phyloP scores from a whole-genome alignment of 2,888 invertebrate genomes.

The Drosophila setosimentum region DNA sequence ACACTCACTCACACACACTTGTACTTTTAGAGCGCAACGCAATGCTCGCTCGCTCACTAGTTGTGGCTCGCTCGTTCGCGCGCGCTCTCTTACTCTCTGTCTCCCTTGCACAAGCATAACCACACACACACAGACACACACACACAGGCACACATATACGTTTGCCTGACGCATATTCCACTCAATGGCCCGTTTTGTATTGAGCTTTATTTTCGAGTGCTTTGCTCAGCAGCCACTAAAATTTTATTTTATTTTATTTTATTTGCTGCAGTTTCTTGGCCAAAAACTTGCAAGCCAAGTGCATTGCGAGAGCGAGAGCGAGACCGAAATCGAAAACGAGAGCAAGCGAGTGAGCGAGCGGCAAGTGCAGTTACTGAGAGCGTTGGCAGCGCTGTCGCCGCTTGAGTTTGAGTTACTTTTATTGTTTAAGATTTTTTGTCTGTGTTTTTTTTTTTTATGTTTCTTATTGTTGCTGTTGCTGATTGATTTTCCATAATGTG shows the following conservation, averaged over 20 bases:
- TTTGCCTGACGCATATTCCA: constrained; percentile 37
- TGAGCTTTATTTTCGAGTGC: constrained; percentile 72
- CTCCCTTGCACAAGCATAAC: constrained; percentile 24
- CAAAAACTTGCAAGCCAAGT: constrained; percentile 55
- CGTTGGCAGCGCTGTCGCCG: constrained; percentile 27
- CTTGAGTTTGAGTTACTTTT: constrained; percentile 42
- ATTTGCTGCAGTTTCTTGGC: constrained; percentile 63
- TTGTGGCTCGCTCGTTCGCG: constrained; percentile 24
- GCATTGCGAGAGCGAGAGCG: constrained; percentile 29
- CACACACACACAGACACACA: constrained; percentile 5
- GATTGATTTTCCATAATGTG: constrained; percentile 78
- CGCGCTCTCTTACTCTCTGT: constrained; percentile 14
- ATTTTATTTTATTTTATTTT: constrained; percentile 47
- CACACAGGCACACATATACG: constrained; percentile 12
- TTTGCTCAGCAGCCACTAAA: constrained; percentile 45
- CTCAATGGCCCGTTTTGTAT: constrained; percentile 74
- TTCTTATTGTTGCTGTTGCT: constrained; percentile 45
- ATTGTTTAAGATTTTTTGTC: constrained; percentile 28
- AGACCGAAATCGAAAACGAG: neutral
- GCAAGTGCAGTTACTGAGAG: constrained; percentile 14
- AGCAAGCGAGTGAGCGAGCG: neutral
- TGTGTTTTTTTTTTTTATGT: constrained; percentile 20
- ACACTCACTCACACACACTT: neutral
- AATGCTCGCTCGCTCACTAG: constrained; percentile 45
- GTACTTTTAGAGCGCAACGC: constrained; percentile 41